A percentile compares a stretch with the other conserved stretches of the same genome.
Conservation (phyloP, 2,888 invertebrate species). For the Chirona hameri region DNA sequence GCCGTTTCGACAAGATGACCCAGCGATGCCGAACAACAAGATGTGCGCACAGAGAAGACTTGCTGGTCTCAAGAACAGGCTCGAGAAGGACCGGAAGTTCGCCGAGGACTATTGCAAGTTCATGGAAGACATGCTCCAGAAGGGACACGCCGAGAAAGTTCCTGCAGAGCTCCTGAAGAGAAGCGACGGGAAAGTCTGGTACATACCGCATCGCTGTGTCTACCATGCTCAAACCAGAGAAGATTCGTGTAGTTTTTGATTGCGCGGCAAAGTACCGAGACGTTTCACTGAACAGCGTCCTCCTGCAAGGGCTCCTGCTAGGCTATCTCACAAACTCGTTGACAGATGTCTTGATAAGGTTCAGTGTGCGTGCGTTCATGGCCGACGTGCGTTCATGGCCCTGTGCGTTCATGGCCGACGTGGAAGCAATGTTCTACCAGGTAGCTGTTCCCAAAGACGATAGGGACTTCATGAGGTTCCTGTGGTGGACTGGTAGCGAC, state of each 20-base stretch:
- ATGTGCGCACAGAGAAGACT: too few relatives aligned
- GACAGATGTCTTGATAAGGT: not conserved
- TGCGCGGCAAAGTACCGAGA: not conserved
- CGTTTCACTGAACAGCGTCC: not conserved
- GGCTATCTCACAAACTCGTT: not conserved
- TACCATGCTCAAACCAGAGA: not conserved
- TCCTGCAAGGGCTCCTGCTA: not conserved
- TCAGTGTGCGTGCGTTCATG: too few relatives aligned
- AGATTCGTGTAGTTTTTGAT: not conserved
- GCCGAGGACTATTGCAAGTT: not conserved
- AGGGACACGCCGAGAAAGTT: not conserved
- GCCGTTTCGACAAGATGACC: too few relatives aligned
- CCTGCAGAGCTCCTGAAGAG: not conserved
- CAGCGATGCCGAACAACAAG: too few relatives aligned
- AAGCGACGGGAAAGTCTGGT: not conserved
- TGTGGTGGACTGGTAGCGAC: too few relatives aligned
- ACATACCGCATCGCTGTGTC: not conserved
- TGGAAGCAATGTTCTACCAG: not conserved
- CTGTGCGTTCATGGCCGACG: not conserved
- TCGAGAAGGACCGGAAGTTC: not conserved
- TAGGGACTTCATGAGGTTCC: too few relatives aligned
- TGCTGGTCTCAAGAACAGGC: not conserved
- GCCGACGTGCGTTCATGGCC: too few relatives aligned
- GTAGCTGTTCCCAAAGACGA: too few relatives aligned
- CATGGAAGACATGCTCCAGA: not conserved